phyloP scores from a whole-genome alignment of 2,797 vertebrate genomes.

The Vireo griseus region DNA sequence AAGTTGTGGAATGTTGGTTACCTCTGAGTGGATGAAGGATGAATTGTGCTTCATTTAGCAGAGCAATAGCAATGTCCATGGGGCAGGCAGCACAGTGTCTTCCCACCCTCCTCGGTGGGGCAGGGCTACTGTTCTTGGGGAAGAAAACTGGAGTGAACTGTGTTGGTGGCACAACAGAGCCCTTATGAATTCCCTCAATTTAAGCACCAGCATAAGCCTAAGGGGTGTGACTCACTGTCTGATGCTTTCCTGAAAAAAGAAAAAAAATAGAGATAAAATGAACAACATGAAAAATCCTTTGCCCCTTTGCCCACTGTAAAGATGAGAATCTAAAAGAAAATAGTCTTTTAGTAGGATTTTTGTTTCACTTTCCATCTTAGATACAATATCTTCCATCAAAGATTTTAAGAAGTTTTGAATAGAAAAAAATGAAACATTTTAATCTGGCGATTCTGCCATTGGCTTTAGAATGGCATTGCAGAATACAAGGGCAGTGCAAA shows the following conservation, averaged over 20 bases:
- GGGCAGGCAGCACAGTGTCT: neutral
- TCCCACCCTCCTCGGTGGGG: fast-evolving
- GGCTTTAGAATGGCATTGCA: neutral
- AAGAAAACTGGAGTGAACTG: neutral
- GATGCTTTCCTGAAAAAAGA: neutral
- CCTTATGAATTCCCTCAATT: neutral
- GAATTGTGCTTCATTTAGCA: neutral
- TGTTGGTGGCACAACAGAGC: neutral
- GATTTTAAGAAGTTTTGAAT: neutral
- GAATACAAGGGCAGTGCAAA: neutral
- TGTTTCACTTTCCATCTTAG: neutral
- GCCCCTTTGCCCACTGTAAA: neutral
- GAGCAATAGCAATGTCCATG: fast-evolving
- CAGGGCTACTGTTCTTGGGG: neutral
- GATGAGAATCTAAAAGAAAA: neutral
- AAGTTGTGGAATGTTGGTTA: neutral
- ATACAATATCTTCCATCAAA: neutral
- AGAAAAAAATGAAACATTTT: neutral
- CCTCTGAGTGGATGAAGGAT: neutral
- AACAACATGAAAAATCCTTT: neutral
- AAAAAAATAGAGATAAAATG: neutral
- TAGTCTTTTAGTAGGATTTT: neutral
- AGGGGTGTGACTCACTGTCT: neutral
- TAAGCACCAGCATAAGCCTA: neutral
- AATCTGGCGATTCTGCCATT: neutral